Percentiles rank a stretch among this genome's conserved stretches.
phyloP scores from a whole-genome alignment of 2,113 vertebrate species.

The Calcarius ornatus region DNA sequence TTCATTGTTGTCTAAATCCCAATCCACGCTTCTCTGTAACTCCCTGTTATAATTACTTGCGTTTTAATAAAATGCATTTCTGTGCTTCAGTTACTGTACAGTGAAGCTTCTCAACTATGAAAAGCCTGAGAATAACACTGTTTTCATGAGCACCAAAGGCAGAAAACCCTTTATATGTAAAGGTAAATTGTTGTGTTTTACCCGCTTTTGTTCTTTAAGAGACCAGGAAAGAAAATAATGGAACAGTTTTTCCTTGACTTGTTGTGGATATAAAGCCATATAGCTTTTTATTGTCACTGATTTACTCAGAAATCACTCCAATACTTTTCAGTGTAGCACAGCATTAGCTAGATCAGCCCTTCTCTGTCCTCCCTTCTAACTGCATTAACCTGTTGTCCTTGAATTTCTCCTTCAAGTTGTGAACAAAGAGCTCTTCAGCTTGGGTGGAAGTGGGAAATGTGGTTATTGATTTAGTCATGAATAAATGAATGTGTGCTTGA shows the following conservation, averaged over 20 bases:
- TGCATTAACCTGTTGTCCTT: constrained; percentile 19
- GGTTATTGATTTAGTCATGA: constrained; percentile 34
- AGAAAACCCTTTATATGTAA: neutral
- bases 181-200: neutral
- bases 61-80: neutral
- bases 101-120: neutral
- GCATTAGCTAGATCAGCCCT: constrained; percentile 9
- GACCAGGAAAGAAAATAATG: neutral
- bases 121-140: neutral
- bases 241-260: neutral
- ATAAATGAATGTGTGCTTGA: constrained; percentile 12
- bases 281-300: neutral
- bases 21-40: neutral
- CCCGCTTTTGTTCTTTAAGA: neutral
- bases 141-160: neutral
- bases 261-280: neutral
- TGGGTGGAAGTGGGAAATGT: neutral
- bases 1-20: neutral
- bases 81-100: neutral
- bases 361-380: constrained; percentile 16
- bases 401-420: constrained; percentile 37
- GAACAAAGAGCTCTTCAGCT: constrained; percentile 42
- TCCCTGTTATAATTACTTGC: neutral
- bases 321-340: neutral
- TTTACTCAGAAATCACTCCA: constrained; percentile 22